Evolutionary conservation across 1,140 invertebrate genomes (phyloP), one percentile per base, ranked within the genome.

Genomic region (Saccostrea echinata): DNA sequence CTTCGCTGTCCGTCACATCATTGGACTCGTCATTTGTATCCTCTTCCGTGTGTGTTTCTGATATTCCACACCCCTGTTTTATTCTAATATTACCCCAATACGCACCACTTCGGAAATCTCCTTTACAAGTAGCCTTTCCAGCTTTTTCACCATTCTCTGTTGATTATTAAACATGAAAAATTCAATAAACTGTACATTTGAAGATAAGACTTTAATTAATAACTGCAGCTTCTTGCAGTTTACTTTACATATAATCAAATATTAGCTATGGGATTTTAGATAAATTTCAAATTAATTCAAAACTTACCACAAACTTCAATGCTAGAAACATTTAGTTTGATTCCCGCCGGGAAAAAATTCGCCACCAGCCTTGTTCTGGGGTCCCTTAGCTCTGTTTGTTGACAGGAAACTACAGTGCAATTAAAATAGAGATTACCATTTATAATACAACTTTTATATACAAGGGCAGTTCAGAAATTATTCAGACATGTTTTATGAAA

Each of bases 81-180:
- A 91, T 85, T 1, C 33, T 13, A 81, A 91, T 86, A 57, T 90
- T 61, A 0, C 83, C 81, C 92, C 92, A 92, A 16, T 90, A 88
- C 18, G 91, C 90, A 2, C 92, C 91, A 8, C 83, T 90, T 18
- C 88, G 61, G 57, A 90, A 90, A 76, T 93, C 88, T 13, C 92
- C 92, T 30, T 87, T 86, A 84, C 92, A 92, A 61, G 86, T 87
- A 1, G 91, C 91, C n/a, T 87, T 88, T 24, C 90, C 92, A 8
- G 88, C 87, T 21, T 86, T 84, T n/a, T 89, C 81, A 0, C 86
- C 89, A 30, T 90, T 91, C 88, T 80, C 57, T 33, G n/a, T 43
- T 51, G n/a, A n/a, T n/a, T n/a, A n/a, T n/a, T n/a, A 33, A n/a
- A 30, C 8, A 82, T 9, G 18, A n/a, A 51, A 43, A 3, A 43